Percentiles rank a stretch among this genome's conserved stretches.
phyloP scores from a whole-genome alignment of 1,140 invertebrate genomes.

The Dreissena rostriformis region DNA sequence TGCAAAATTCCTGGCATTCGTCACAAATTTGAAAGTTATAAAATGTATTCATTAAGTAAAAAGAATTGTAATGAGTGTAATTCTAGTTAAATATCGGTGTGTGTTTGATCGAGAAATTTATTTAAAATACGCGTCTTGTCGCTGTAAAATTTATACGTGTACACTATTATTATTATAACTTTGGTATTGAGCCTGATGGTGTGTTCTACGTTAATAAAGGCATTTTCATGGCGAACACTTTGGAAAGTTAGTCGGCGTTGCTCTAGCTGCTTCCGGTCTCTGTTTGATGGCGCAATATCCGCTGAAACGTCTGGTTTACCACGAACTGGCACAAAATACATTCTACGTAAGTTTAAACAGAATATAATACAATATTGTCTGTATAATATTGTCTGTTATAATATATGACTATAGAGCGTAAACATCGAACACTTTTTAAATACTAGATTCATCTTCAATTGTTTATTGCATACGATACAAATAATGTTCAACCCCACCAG shows the following conservation, averaged over 20 bases:
- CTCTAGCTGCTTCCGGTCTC: constrained; percentile 8
- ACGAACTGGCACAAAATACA: background rate
- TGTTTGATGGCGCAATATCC: constrained; percentile 26
- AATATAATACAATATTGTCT: background rate
- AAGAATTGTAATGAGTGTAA: too few species aligned
- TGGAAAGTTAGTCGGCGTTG: constrained; percentile 39
- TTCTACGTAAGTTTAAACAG: constrained; percentile 34
- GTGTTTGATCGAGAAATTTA: too few species aligned
- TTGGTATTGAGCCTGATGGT: too few species aligned
- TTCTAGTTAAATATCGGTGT: too few species aligned
- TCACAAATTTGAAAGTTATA: constrained; percentile 41
- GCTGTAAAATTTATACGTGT: too few species aligned
- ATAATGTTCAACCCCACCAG: background rate
- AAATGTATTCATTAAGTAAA: too few species aligned
- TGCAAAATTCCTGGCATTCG: constrained; percentile 38
- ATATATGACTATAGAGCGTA: too few species aligned
- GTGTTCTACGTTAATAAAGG: background rate
- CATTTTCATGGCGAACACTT: constrained; percentile 48
- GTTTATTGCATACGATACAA: background rate
- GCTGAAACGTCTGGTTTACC: constrained; percentile 19
- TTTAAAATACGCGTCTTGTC: too few species aligned
- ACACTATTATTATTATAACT: too few species aligned
- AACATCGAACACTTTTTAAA: background rate
- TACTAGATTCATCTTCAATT: background rate
- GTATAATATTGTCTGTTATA: too few species aligned